Evolutionary conservation across 2,888 invertebrate species (phyloP).

Genomic region (Xestia ashworthii): DNA sequence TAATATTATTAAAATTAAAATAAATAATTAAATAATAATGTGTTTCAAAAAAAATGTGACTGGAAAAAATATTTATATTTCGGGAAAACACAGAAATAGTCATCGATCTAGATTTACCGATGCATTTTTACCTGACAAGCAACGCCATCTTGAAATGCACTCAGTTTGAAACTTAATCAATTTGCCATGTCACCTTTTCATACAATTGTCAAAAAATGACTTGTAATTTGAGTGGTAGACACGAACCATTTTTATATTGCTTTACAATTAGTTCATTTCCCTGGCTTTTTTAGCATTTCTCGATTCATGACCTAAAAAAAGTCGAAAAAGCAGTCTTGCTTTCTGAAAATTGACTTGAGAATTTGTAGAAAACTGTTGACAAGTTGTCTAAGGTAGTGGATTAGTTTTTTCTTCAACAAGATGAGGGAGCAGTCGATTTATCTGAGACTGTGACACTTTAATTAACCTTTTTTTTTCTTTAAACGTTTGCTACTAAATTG

Average conservation of each 20-base stretch:
- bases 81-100: background rate
- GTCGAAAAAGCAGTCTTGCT: background rate
- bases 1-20: too few relatives aligned
- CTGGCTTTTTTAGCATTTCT: background rate
- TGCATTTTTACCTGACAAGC: too few relatives aligned
- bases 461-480: conserved; percentile 33
- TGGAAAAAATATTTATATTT: background rate
- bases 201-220: background rate
- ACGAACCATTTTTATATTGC: background rate
- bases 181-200: background rate
- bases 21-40: too few relatives aligned
- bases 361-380: conserved; percentile 16
- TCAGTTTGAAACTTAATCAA: background rate
- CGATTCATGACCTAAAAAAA: background rate
- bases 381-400: conserved; percentile 18
- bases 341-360: background rate
- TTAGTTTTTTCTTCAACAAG: conserved; percentile 52
- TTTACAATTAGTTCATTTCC: background rate
- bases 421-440: conserved; percentile 50
- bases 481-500: conserved; percentile 35
- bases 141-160: too few relatives aligned
- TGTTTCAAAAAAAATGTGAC: too few relatives aligned
- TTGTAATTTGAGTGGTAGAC: background rate
- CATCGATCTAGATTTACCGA: too few relatives aligned
- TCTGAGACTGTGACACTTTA: conserved; percentile 45